Conservation (phyloP, 2,797 vertebrate species). For the Antrozous pallidus region DNA sequence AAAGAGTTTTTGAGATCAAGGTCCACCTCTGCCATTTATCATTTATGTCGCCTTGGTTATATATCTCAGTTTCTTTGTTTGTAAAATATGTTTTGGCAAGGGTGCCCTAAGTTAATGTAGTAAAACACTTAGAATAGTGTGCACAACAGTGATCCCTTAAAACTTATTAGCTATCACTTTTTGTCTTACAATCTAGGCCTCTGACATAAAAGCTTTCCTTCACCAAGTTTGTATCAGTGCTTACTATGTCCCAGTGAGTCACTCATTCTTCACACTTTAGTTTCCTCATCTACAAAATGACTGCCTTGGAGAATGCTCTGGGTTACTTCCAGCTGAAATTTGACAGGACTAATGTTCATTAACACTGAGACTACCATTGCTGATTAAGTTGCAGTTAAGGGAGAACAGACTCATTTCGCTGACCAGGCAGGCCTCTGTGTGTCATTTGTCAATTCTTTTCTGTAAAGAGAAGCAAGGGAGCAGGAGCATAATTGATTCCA, state of each 20-base stretch:
- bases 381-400: slow-evolving; percentile 65
- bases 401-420: slow-evolving; percentile 58
- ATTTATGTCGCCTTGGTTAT: neutral
- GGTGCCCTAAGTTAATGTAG: neutral
- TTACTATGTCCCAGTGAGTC: neutral
- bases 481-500: slow-evolving; percentile 53
- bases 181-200: neutral
- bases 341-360: slow-evolving; percentile 60
- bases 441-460: slow-evolving; percentile 60
- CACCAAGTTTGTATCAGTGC: neutral
- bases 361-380: slow-evolving; percentile 37
- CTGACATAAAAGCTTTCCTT: neutral
- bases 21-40: neutral
- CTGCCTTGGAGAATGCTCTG: slow-evolving; percentile 35
- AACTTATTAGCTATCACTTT: neutral
- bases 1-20: neutral
- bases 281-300: slow-evolving; percentile 54
- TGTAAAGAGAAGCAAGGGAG: neutral
- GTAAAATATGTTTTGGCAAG: neutral
- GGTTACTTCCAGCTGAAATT: slow-evolving; percentile 21
- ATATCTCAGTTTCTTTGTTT: neutral
- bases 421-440: slow-evolving; percentile 55
- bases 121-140: neutral
- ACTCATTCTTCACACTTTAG: slow-evolving; percentile 2
- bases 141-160: neutral